Evolutionary conservation across 2,113 vertebrate genomes (phyloP), one percentile per base, ranked within the genome.

Genomic region (Corapipo altera): DNA sequence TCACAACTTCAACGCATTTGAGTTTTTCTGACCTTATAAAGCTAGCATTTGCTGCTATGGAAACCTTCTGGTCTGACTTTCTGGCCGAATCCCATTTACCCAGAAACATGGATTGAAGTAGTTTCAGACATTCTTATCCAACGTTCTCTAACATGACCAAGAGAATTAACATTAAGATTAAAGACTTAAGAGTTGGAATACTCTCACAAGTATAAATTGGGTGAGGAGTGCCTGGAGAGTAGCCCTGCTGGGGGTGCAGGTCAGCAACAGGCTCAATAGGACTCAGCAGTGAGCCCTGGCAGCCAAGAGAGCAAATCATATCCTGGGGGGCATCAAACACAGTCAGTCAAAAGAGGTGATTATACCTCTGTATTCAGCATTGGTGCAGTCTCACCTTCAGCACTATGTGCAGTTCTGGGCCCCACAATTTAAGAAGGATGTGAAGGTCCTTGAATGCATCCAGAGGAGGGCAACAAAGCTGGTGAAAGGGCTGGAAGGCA

Each of bases 1-100:
- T 91, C 66, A 30, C 87, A 93, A 49, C 33, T 58, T 74, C 71
- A 76, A 70, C 28, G 27, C 30, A 24, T 69, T 91, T 76, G 51
- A 85, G 78, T 65, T 88, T 83, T 89, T 83, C 71, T 91, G 62
- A 57, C 67, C 48, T 93, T 82, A 57, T 82, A 78, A 95, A 55
- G 55, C 82, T 81, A 57, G 51, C 37, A 87, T 57, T 79, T 72
- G 44, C 41, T 84, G 41, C 35, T 83, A 71, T 7, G 9, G 81
- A 94, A 95, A 92, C 19, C 43, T 65, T 28, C 49, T 65, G 59
- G 70, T 18, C 51, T 74, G 48, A 78, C 35, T 83, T 94, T 87
- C 88, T 82, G 75, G 65, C 51, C 43, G 20, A 88, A 62, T 78
- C 39, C 52, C 44, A 86, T 87, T 83, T 89, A 84, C 52, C 57